A percentile compares a stretch with the other conserved stretches of the same genome.
Evolutionary conservation across 2,888 invertebrate genomes (phyloP).

Genomic region (Calephelis perditalis): DNA sequence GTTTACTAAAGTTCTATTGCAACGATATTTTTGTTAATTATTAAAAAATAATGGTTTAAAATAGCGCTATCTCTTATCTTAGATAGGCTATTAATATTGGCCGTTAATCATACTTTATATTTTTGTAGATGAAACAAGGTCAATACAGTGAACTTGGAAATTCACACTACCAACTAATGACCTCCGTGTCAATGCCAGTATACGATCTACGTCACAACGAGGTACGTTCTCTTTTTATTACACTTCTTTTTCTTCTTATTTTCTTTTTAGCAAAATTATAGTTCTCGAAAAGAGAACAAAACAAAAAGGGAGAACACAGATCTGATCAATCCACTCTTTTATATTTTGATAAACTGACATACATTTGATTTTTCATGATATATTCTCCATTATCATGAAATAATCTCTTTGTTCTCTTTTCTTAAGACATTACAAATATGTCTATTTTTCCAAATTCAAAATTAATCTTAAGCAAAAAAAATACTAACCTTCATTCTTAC

Average conservation of each 20-base stretch:
- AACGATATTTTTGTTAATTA: too few species aligned
- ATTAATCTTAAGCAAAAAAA: slow-evolving; percentile 56
- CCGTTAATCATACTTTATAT: neutral
- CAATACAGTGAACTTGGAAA: slow-evolving; percentile 79
- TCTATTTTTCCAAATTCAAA: slow-evolving; percentile 49
- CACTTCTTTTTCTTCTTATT: slow-evolving; percentile 26
- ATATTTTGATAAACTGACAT: slow-evolving; percentile 23
- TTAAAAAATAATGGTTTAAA: too few species aligned
- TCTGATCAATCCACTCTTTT: neutral
- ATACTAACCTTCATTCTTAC: slow-evolving; percentile 52
- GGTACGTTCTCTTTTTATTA: slow-evolving; percentile 73
- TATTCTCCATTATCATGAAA: neutral
- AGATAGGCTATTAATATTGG: too few species aligned
- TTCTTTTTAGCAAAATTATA: slow-evolving; percentile 4
- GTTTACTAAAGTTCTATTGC: too few species aligned
- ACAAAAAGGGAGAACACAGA: neutral
- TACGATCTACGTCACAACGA: slow-evolving; percentile 92
- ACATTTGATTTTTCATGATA: slow-evolving; percentile 5
- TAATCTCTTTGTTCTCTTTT: slow-evolving; percentile 37
- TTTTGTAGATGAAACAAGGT: slow-evolving; percentile 76
- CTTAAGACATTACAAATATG: slow-evolving; percentile 32
- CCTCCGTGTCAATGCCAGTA: slow-evolving; percentile 95
- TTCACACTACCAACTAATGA: slow-evolving; percentile 89
- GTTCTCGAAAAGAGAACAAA: slow-evolving; percentile 15
- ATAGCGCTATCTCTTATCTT: too few species aligned